Percentiles rank a stretch among this genome's conserved stretches.
phyloP scores from a whole-genome alignment of 2,888 invertebrate species.

The Rhagonycha fulva region DNA sequence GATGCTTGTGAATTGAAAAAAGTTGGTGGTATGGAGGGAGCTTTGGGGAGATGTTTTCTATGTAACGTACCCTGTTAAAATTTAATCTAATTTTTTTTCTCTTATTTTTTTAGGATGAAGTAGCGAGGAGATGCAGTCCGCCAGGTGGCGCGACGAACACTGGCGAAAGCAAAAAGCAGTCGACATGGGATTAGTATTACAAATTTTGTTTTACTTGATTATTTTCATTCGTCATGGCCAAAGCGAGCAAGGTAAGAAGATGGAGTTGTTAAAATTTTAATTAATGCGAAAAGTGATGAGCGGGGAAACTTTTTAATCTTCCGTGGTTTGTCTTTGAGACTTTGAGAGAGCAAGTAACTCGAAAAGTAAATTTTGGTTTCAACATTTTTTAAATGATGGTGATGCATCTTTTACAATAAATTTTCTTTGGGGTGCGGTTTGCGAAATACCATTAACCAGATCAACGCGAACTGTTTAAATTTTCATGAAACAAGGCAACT shows the following conservation, averaged over 20 bases:
- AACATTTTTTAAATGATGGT: not conserved
- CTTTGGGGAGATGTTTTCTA: not conserved
- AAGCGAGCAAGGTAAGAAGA: conserved; percentile 45
- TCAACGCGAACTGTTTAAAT: not conserved
- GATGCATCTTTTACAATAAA: not conserved
- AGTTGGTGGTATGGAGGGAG: not conserved
- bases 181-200: conserved; percentile 44
- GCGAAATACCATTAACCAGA: not conserved
- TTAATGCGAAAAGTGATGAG: conserved; percentile 13
- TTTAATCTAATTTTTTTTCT: not conserved
- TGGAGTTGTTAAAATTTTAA: conserved; percentile 16
- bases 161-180: conserved; percentile 27
- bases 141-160: conserved; percentile 40
- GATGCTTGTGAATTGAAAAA: not conserved
- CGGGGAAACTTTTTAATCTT: not conserved
- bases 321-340: not conserved
- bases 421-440: not conserved
- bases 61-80: not conserved
- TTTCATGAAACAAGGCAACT: not conserved
- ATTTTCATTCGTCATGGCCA: conserved; percentile 36
- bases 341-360: not conserved
- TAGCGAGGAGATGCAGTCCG: conserved; percentile 40
- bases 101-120: conserved; percentile 45
- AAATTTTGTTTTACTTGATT: conserved; percentile 40
- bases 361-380: not conserved